phyloP scores from a whole-genome alignment of 2,113 vertebrate genomes.

The Mystacornis crossleyi region DNA sequence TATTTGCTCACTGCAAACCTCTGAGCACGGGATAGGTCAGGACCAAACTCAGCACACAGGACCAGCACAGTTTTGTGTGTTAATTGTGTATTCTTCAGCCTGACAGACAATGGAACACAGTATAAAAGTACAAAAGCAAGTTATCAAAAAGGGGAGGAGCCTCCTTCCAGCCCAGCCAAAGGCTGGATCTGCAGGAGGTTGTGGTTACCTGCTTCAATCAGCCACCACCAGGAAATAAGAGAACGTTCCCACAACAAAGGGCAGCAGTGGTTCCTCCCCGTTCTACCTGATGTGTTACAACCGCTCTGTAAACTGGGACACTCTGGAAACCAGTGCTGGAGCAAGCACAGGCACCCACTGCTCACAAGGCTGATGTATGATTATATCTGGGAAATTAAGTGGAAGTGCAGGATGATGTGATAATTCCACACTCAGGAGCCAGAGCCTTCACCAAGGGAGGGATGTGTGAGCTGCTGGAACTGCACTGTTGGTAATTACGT shows the following conservation, averaged over 20 bases:
- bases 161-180: neutral
- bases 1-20: neutral
- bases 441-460: neutral
- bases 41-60: neutral
- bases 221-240: neutral
- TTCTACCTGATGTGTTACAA: neutral
- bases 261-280: neutral
- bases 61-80: neutral
- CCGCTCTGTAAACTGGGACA: neutral
- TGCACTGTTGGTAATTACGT: neutral
- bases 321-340: neutral
- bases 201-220: neutral
- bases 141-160: neutral
- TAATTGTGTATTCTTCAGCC: neutral
- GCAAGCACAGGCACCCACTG: neutral
- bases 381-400: neutral
- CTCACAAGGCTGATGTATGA: neutral
- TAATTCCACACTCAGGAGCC: neutral
- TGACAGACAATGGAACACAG: neutral
- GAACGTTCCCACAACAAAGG: neutral
- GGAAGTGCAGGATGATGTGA: neutral
- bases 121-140: neutral
- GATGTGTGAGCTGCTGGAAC: neutral
- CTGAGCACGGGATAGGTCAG: rapidly evolving
- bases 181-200: neutral